These are phyloP conservation scores for Neodiprion fabricii DNA, from an alignment of 1,140 invertebrate genomes.

Conservation along the genomic window DNA sequence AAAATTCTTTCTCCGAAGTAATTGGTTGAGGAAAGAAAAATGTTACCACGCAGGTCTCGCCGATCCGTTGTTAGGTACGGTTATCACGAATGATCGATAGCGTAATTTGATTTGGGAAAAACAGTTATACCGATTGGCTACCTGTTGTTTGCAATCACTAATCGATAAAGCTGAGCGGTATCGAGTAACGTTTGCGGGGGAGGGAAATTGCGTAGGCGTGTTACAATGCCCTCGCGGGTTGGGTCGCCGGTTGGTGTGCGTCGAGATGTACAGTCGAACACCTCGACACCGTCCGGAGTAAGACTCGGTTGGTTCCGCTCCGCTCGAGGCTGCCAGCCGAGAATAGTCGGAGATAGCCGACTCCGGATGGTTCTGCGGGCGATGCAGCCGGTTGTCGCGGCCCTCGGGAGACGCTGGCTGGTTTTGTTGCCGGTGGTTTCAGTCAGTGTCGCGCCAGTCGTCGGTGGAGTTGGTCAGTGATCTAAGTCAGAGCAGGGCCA, in stretches of 20 bases:
- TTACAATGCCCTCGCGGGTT: neutral
- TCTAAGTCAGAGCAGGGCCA: slow-evolving; percentile 46
- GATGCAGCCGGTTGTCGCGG: slow-evolving; percentile 29
- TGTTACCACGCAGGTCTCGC: no score
- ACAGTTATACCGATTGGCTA: no score
- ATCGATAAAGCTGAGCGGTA: no score
- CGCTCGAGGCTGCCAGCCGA: slow-evolving; percentile 31
- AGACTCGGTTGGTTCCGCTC: neutral
- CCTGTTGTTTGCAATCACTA: no score
- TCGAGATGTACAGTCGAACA: neutral
- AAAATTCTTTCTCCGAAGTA: no score
- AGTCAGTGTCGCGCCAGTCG: slow-evolving; percentile 50
- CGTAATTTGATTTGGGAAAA: no score
- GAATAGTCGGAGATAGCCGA: slow-evolving; percentile 25
- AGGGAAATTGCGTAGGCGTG: slow-evolving; percentile 15
- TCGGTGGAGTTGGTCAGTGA: slow-evolving; percentile 46
- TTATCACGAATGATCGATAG: no score
- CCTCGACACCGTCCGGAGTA: no score
- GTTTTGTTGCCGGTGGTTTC: slow-evolving; percentile 11
- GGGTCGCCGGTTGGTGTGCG: neutral
- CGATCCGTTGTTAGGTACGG: no score
- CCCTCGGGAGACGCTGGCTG: slow-evolving; percentile 30
- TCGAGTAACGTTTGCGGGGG: neutral
- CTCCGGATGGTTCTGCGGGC: slow-evolving; percentile 4
- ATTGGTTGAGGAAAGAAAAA: no score